A percentile compares a stretch with the other conserved stretches of the same genome.
phyloP scores from a whole-genome alignment of 2,888 invertebrate genomes.

The Xestia sexstrigata region DNA sequence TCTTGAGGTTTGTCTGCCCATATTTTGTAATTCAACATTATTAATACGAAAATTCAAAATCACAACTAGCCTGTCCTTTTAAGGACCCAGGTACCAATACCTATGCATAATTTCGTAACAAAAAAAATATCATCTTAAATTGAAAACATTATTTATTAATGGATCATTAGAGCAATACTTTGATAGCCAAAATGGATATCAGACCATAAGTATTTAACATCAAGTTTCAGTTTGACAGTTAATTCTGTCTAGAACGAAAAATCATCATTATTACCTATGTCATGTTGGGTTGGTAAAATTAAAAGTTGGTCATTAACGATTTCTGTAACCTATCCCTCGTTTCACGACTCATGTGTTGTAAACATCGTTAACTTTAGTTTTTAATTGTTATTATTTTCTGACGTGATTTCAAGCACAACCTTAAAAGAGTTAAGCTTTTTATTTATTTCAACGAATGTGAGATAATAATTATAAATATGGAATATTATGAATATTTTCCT shows the following conservation, averaged over 20 bases:
- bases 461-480: background rate
- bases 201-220: background rate
- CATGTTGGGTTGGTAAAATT: conserved; percentile 14
- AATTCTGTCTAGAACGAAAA: conserved; percentile 7
- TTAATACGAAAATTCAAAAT: background rate
- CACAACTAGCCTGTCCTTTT: background rate
- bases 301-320: conserved; percentile 11
- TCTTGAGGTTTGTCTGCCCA: background rate
- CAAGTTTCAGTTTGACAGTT: background rate
- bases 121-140: background rate
- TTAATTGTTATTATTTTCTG: background rate
- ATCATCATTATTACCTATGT: background rate
- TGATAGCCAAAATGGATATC: background rate
- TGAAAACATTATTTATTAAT: background rate
- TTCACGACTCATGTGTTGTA: conserved; percentile 4
- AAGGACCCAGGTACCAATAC: background rate
- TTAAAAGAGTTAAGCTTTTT: background rate
- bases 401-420: background rate
- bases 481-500: too few relatives aligned
- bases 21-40: background rate
- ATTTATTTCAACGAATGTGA: background rate
- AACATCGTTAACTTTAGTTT: background rate
- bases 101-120: background rate
- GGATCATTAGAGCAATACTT: background rate
- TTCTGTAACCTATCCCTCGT: background rate